Evolutionary conservation across 1,140 invertebrate genomes (phyloP).

Genomic region (Microplitis mediator): DNA sequence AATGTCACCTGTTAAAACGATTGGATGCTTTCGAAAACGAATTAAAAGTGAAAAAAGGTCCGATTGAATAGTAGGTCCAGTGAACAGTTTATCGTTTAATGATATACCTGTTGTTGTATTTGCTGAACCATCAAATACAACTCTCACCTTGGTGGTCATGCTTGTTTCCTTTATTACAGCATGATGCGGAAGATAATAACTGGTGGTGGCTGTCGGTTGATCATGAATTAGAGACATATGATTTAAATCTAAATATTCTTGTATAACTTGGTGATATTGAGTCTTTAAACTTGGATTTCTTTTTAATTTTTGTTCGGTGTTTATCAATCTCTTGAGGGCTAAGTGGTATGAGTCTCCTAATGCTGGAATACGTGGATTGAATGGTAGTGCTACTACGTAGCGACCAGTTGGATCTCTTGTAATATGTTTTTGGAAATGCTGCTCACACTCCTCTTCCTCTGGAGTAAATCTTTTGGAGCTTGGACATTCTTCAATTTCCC

Average conservation of each 20-base stretch:
- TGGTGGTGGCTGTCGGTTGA: neutral
- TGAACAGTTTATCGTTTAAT: conserved; percentile 16
- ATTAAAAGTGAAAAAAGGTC: conserved; percentile 5
- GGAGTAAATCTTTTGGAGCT: neutral
- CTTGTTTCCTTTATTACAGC: conserved; percentile 19
- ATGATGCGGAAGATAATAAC: conserved; percentile 20
- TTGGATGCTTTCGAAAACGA: conserved; percentile 20
- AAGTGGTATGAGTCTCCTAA: neutral
- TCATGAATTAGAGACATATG: neutral
- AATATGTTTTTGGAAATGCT: neutral
- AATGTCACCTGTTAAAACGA: conserved; percentile 41
- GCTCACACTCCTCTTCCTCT: neutral
- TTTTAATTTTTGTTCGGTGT: neutral
- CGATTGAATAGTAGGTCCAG: conserved; percentile 7
- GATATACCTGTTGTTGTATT: neutral
- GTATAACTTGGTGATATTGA: neutral
- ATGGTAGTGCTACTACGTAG: neutral
- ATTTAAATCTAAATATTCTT: neutral
- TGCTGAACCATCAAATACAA: conserved; percentile 14
- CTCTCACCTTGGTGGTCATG: conserved; percentile 24
- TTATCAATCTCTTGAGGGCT: neutral
- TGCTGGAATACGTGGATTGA: neutral
- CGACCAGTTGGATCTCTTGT: neutral
- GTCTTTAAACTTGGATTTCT: neutral
- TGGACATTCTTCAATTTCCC: neutral